These are phyloP conservation scores for Neocloeon triangulifer DNA, from an alignment of 1,140 invertebrate genomes.

Conservation along the genomic window DNA sequence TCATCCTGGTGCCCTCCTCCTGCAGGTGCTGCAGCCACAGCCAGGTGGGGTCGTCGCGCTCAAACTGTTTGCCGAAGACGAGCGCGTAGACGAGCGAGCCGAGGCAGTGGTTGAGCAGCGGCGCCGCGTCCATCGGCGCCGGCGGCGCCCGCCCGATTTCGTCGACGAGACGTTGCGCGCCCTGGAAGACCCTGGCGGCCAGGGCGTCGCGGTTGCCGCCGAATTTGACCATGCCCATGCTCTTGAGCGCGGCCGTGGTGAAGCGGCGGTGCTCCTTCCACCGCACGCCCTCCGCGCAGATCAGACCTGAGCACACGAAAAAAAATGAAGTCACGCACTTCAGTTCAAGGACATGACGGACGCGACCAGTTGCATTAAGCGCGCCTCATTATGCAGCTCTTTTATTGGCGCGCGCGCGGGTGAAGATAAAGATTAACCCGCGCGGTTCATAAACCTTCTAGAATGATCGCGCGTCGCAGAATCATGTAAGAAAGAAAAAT, in stretches of 20 bases:
- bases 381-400: no score
- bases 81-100: slow-evolving; percentile 53
- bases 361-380: no score
- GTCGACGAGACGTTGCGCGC: slow-evolving; percentile 13
- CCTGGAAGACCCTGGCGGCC: slow-evolving; percentile 36
- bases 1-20: slow-evolving; percentile 52
- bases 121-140: slow-evolving; percentile 20
- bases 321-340: no score
- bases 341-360: no score
- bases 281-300: slow-evolving; percentile 51
- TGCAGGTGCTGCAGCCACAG: slow-evolving; percentile 44
- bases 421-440: no score
- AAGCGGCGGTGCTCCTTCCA: slow-evolving; percentile 71
- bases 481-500: no score
- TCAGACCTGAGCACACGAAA: slow-evolving; percentile 56
- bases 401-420: no score
- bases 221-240: slow-evolving; percentile 48
- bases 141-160: slow-evolving; percentile 2
- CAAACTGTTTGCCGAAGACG: slow-evolving; percentile 47
- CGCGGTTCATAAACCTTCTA: no score
- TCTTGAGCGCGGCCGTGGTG: slow-evolving; percentile 40
- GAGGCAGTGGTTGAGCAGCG: slow-evolving; percentile 36
- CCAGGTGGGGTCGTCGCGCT: slow-evolving; percentile 44
- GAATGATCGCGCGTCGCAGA: no score
- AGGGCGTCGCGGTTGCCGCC: slow-evolving; percentile 29